These are phyloP conservation scores for Gnathonemus echidnorhynchus DNA, from an alignment of 2,113 vertebrate species.

Conservation along the genomic window DNA sequence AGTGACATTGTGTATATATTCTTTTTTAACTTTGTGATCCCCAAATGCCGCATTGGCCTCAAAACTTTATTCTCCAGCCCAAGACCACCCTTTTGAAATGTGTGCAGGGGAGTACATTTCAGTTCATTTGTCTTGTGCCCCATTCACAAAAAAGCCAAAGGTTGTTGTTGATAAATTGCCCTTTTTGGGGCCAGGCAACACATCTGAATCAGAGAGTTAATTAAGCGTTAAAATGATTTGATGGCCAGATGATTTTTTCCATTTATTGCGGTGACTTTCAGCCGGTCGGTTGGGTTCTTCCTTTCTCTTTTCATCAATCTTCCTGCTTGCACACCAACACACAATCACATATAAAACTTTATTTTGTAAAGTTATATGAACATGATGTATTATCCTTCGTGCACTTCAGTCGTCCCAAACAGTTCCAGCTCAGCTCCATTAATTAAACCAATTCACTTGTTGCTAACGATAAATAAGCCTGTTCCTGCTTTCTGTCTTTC, in stretches of 20 bases:
- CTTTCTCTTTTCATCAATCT: not conserved
- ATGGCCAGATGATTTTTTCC: slow-evolving; percentile 1
- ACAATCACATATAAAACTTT: not conserved
- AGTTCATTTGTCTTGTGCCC: not conserved
- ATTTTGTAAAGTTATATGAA: not conserved
- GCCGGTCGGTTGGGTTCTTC: not conserved
- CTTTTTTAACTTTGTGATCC: not conserved
- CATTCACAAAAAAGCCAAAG: not conserved
- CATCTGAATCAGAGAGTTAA: not conserved
- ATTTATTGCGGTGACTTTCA: not conserved
- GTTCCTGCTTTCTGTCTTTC: not conserved
- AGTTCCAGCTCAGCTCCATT: not conserved
- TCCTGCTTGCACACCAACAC: not conserved
- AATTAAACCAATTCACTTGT: not conserved
- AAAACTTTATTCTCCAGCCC: not conserved
- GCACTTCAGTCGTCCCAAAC: not conserved
- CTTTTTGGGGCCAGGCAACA: not conserved
- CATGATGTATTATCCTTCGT: not conserved
- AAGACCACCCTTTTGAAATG: not conserved
- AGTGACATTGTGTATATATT: not conserved
- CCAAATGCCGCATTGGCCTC: not conserved
- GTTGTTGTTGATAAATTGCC: slow-evolving; percentile 2
- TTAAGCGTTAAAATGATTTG: slow-evolving; percentile 1
- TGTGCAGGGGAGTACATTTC: not conserved
- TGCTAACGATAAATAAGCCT: not conserved